Conservation (phyloP, 2,888 invertebrate species). For the Drosophila birchii region DNA sequence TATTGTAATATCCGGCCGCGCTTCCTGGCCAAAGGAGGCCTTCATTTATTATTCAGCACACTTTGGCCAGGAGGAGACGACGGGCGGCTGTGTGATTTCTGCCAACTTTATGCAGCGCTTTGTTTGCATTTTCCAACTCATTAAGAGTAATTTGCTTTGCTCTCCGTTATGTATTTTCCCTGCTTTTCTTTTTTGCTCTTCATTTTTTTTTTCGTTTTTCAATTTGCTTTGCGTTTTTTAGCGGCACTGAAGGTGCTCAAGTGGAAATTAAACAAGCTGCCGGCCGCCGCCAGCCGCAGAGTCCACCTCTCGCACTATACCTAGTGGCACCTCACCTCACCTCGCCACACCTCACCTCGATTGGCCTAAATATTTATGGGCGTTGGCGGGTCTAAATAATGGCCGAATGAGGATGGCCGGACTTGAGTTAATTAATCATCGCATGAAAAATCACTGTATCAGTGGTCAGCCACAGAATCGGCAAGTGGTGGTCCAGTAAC, state of each 20-base stretch:
- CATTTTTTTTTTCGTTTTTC: conserved; percentile 9
- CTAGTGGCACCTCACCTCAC: conserved; percentile 6
- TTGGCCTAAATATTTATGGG: conserved; percentile 47
- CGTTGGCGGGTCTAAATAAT: conserved; percentile 23
- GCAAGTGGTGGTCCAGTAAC: conserved; percentile 14
- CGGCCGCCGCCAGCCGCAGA: conserved; percentile 11
- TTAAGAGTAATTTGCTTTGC: conserved; percentile 60
- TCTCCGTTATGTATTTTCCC: conserved; percentile 40
- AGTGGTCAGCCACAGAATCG: conserved; percentile 47
- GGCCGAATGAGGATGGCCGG: conserved; percentile 22
- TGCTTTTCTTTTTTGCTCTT: background rate
- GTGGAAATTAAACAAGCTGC: conserved; percentile 54
- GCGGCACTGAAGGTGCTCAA: conserved; percentile 47
- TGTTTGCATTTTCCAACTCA: conserved; percentile 67
- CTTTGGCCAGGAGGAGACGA: conserved; percentile 19
- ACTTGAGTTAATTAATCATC: conserved; percentile 55
- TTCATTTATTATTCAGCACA: conserved; percentile 35
- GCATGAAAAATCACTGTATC: conserved; percentile 58
- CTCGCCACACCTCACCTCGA: conserved; percentile 12
- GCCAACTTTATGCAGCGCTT: conserved; percentile 49
- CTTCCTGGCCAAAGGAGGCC: conserved; percentile 28
- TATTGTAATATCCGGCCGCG: conserved; percentile 58
- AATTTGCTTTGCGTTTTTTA: conserved; percentile 40
- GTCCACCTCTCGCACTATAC: conserved; percentile 2
- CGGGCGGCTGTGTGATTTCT: conserved; percentile 17